Evolutionary conservation across 2,888 invertebrate species (phyloP), one percentile per base, ranked within the genome.

Genomic region (Eudemis profundana): DNA sequence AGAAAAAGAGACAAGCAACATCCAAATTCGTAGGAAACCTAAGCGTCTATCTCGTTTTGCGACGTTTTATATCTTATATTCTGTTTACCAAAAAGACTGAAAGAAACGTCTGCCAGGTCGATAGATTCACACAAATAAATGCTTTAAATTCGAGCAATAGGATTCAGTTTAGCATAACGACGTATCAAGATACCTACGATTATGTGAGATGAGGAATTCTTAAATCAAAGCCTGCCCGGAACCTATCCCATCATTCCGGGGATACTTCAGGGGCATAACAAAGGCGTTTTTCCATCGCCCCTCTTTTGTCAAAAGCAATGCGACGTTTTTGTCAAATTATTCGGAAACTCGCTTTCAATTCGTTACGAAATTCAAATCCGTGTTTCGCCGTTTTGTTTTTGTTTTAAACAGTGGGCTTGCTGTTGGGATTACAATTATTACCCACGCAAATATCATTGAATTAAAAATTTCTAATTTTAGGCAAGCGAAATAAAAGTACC

Each of bases 231-330:
- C 40, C 60, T 60, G 46, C 29, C 65, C 50, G 47, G 64, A 57
- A 59, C 57, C 59, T 65, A 65, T 65, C 65, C 53, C 59, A 33
- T 65, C 51, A 60, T 65, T 65, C 65, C 65, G 10, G 38, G 40
- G 47, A 60, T 57, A 36, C 63, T 65, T 65, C 40, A 60, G 53
- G 53, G 65, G 59, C 56, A 62, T 54, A 53, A 65, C 65, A 65
- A 65, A 65, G 65, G 46, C 65, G 64, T 59, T 64, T 64, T 64
- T 64, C 49, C 38, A 10, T 46, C 61, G 23, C 50, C 65, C 65
- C 60, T 65, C 60, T 40, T 53, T 65, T 60, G 65, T 59, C 64
- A 51, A 57, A 8, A 49, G 29, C 61, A 36, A 49, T 49, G 62
- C 54, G 62, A 63, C 56, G 42, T 49, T 60, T 57, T 59, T 60